A percentile compares a stretch with the other conserved stretches of the same genome.
Conservation (phyloP, 2,888 invertebrate genomes). For the Trachelus tabidus region DNA sequence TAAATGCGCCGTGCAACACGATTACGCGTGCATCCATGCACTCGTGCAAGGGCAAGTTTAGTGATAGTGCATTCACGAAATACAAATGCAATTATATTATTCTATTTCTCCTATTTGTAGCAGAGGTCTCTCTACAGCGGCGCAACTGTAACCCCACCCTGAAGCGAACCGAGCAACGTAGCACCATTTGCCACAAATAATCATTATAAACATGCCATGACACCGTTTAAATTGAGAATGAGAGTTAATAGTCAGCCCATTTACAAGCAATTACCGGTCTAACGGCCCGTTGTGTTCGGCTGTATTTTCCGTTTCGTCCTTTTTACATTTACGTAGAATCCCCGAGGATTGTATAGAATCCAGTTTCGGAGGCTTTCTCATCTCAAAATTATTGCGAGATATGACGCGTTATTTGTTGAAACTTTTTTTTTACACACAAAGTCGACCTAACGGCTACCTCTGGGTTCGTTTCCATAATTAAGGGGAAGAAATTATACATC, state of each 20-base stretch:
- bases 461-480: not conserved
- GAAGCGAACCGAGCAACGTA: constrained; percentile 1
- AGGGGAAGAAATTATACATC: not conserved
- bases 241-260: constrained; percentile 27
- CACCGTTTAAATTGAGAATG: constrained; percentile 26
- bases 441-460: not conserved
- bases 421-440: not conserved
- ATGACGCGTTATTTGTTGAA: not conserved
- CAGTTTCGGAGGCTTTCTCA: not conserved
- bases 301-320: constrained; percentile 12
- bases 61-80: constrained; percentile 11
- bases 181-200: constrained; percentile 36
- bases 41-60: not conserved
- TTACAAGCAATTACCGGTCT: constrained; percentile 19
- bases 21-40: constrained; percentile 12
- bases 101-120: constrained; percentile 14
- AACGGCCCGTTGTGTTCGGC: constrained; percentile 18
- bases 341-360: constrained; percentile 2
- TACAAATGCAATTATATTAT: constrained; percentile 18
- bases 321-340: constrained; percentile 9
- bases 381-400: not conserved
- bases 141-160: not conserved
- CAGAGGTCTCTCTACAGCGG: not conserved
- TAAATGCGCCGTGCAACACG: constrained; percentile 18
- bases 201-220: constrained; percentile 33